phyloP scores from a whole-genome alignment of 2,113 vertebrate species.

The Mustela nigripes region DNA sequence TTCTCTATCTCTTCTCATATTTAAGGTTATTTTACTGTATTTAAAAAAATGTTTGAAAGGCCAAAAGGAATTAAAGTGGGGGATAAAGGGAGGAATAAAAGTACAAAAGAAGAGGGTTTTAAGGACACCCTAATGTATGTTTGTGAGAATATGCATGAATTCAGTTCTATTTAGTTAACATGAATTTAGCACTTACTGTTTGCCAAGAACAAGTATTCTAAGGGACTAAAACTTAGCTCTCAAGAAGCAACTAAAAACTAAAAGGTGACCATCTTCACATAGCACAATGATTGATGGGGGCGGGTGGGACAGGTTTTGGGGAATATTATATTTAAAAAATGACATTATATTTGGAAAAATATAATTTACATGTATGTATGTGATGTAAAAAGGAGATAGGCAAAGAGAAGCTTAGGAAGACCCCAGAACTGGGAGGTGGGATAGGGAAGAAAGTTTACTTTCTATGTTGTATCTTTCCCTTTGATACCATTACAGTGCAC shows the following conservation, averaged over 20 bases:
- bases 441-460: not conserved
- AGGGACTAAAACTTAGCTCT: not conserved
- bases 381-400: not conserved
- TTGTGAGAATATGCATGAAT: not conserved
- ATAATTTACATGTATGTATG: not conserved
- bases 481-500: not conserved
- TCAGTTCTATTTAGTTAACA: not conserved
- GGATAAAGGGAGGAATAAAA: not conserved
- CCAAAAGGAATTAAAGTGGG: not conserved
- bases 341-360: not conserved
- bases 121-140: not conserved
- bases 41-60: not conserved
- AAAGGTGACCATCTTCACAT: not conserved
- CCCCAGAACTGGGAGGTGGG: not conserved
- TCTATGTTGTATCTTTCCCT: not conserved
- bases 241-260: not conserved
- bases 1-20: not conserved
- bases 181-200: not conserved
- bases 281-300: not conserved
- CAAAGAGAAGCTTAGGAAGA: conserved; percentile 30
- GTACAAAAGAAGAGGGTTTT: not conserved
- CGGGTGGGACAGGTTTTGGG: not conserved
- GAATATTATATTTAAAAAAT: conserved; percentile 24
- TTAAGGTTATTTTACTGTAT: conserved; percentile 4
- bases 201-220: not conserved